Evolutionary conservation across 2,113 vertebrate species (phyloP), one percentile per base, ranked within the genome.

Genomic region (Struthidea cinerea): DNA sequence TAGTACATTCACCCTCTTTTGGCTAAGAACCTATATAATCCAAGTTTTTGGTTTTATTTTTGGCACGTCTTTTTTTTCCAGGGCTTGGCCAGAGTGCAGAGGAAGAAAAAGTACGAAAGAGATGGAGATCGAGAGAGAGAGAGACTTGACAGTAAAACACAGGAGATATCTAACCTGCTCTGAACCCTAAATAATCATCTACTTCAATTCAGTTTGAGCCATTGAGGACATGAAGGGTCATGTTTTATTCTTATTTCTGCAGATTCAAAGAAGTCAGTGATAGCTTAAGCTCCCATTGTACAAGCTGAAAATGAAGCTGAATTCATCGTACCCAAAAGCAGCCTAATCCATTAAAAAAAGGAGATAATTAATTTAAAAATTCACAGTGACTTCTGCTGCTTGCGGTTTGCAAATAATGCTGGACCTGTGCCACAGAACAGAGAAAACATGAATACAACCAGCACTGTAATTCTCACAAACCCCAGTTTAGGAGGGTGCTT

Each of bases 121-220:
- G 55, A 32, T 52, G 26, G 56, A 32, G 56, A 59, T 41, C 74
- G 39, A 87, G 64, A 50, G 46, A 67, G 30, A 84, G 35, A 35
- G 8, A 83, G 12, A 37, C 13, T 55, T 94, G 88, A 59, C 50
- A 71, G 71, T 50, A 57, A 42, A 47, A 27, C 24, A 7, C 30
- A 71, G 30, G 39, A 92, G 68, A 59, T 16, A 67, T 16, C 44
- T 68, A 93, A 85, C 68, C 33, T 87, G 23, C 77, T 79, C 84
- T 87, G 75, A 89, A 73, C 81, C 68, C 88, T 61, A 90, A 89
- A 87, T 85, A 93, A 88, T 73, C 59, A 74, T 35, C 60, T 90
- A 30, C 39, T 75, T 91, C 55, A 67, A 26, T 88, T 78, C 71
- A 56, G 37, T 57, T 44, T 84, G 79, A 94, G 60, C 37, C 55